Conservation (phyloP, 2,888 invertebrate species). For the Drosophila prostipennis region DNA sequence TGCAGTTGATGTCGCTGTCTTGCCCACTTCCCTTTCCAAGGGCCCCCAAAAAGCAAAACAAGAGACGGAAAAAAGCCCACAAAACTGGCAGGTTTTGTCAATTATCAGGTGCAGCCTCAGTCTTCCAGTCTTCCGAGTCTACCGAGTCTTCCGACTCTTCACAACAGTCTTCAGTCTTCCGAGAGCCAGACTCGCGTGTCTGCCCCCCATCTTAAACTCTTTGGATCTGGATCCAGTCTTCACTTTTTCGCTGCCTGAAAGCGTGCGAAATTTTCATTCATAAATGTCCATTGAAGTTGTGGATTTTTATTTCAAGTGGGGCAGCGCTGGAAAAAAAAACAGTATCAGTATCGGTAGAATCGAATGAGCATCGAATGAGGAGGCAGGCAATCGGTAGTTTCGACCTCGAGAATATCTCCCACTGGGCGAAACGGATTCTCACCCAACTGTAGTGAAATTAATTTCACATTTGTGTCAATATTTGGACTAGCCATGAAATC, state of each 20-base stretch:
- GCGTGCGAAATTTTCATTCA: slow-evolving; percentile 75
- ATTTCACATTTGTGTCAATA: slow-evolving; percentile 78
- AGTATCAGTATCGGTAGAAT: slow-evolving; percentile 5
- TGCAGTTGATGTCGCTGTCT: slow-evolving; percentile 38
- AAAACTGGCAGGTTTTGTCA: slow-evolving; percentile 74
- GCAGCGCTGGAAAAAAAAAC: too few species aligned
- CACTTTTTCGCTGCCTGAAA: slow-evolving; percentile 34
- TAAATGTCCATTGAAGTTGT: slow-evolving; percentile 55
- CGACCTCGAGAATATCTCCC: slow-evolving; percentile 17
- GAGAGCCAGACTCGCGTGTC: slow-evolving; percentile 24
- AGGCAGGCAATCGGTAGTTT: background rate
- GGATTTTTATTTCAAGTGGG: background rate
- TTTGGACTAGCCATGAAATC: slow-evolving; percentile 70
- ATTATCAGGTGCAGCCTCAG: slow-evolving; percentile 65
- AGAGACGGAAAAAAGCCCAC: slow-evolving; percentile 7
- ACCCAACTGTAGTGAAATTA: slow-evolving; percentile 70
- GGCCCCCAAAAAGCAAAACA: slow-evolving; percentile 29
- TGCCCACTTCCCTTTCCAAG: slow-evolving; percentile 61
- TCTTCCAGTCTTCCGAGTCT: slow-evolving; percentile 1
- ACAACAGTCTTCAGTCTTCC: slow-evolving; percentile 4
- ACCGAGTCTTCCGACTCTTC: background rate
- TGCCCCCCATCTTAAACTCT: slow-evolving; percentile 6
- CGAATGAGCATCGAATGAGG: slow-evolving; percentile 52
- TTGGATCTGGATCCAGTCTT: slow-evolving; percentile 7
- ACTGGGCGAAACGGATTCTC: slow-evolving; percentile 62